Evolutionary conservation across 2,113 vertebrate genomes (phyloP).

Genomic region (Aythya baeri): DNA sequence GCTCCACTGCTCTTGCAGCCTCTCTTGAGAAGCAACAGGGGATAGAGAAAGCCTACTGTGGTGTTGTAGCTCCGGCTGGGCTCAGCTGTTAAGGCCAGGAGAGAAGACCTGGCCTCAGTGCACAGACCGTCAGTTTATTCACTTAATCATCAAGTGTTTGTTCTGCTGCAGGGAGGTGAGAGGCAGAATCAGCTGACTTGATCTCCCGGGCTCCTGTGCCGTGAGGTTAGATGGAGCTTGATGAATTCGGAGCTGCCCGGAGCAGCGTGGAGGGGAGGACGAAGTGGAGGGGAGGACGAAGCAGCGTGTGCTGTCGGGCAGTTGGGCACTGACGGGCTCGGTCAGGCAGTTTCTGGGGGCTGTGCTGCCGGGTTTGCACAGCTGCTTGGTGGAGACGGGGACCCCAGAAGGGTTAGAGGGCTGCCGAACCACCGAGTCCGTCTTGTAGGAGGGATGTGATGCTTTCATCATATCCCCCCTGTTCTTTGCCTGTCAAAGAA

Average conservation of each 20-base stretch:
- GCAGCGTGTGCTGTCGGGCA: background rate
- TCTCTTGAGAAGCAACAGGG: background rate
- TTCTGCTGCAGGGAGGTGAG: conserved; percentile 1
- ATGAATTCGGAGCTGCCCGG: background rate
- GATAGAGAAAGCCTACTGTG: background rate
- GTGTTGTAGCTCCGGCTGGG: background rate
- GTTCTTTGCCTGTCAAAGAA: background rate
- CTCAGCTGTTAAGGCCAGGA: background rate
- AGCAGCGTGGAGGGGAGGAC: background rate
- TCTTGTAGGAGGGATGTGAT: background rate
- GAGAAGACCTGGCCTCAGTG: background rate
- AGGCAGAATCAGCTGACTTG: background rate
- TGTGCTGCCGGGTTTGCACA: background rate
- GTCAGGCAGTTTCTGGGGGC: background rate
- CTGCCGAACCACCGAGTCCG: background rate
- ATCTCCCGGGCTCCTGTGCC: background rate
- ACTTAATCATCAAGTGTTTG: background rate
- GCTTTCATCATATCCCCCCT: background rate
- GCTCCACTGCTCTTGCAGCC: background rate
- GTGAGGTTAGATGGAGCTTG: background rate
- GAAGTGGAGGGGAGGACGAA: background rate
- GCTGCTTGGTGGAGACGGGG: background rate
- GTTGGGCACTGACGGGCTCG: background rate
- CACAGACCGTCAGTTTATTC: background rate
- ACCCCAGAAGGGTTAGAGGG: background rate